Base-by-base conservation (phyloP, 2,113 vertebrate species). In the Seriola rivoliana region DNA sequence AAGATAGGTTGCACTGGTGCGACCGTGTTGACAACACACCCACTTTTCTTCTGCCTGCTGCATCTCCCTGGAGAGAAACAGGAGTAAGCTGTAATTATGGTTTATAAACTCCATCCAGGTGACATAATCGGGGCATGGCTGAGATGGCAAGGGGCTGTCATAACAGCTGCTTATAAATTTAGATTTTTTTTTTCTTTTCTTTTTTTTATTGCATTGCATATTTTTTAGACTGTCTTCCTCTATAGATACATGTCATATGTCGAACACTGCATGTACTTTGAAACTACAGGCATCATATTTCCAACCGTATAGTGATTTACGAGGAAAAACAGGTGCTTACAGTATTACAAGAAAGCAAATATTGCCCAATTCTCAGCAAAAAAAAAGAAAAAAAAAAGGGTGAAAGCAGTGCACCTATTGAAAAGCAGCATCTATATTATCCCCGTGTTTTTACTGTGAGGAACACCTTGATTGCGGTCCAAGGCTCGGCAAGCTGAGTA, bases 81-180 rank as follows among this genome's bases (percentile, higher is more conserved):
- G 87, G 80, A 89, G 80, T 82, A 80, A 75, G 80, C 78, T 86
- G 87, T 94, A 94, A 94, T 94, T 93, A 91, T 87, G 85, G 60
- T 88, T 92, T 86, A 91, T 93, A 85, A 94, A 92, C 88, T 92
- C 90, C 85, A 91, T 91, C 85, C 88, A 88, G 89, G 86, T 93
- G 94, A 93, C 94, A 93, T 92, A 95, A 95, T 92, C 87, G 55
- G 93, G 92, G 71, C 93, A 92, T 46, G 79, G 85, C 80, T 89
- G 85, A 85, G 87, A 84, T 88, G 81, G 85, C 81, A 55, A 54
- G 50, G 32, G 38, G 77, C 77, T 90, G 88, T 83, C 70, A 81
- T 48, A 84, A 81, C 90, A 83, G 76, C 86, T 72, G 85, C 87
- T 79, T 80, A 88, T 87, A 66, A 72, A 81, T 80, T 75, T 62